Evolutionary conservation across 1,140 invertebrate species (phyloP).

Genomic region (Eriosoma lanigerum): DNA sequence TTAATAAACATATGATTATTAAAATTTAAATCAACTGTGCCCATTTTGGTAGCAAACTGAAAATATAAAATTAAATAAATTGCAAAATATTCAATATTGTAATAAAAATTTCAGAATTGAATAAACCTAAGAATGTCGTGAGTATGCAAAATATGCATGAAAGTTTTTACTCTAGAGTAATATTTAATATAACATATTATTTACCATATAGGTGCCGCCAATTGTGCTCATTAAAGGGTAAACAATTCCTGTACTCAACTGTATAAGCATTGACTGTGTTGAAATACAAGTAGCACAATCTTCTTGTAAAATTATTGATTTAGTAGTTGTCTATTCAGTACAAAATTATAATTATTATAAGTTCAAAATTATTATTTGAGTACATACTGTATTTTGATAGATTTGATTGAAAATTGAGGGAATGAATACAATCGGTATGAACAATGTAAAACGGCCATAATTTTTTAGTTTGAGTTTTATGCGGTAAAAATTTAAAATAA

Average conservation of each 20-base stretch:
- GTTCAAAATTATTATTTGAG: background rate
- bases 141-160: no score
- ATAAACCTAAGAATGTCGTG: no score
- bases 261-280: conserved; percentile 24
- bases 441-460: conserved; percentile 46
- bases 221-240: conserved; percentile 37
- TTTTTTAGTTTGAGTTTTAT: conserved; percentile 47
- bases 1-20: background rate
- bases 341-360: background rate
- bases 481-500: conserved; percentile 29
- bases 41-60: conserved; percentile 34
- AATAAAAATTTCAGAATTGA: no score
- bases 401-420: conserved; percentile 39
- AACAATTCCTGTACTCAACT: conserved; percentile 38
- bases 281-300: conserved; percentile 40
- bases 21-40: background rate
- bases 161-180: background rate
- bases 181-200: conserved; percentile 1
- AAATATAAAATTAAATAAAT: conserved; percentile 26
- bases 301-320: conserved; percentile 51
- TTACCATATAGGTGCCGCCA: conserved; percentile 44
- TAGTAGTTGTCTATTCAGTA: conserved; percentile 31
- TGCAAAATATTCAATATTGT: no score
- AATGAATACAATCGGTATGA: conserved; percentile 25
- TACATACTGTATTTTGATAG: conserved; percentile 20